Conservation (phyloP, 1,140 invertebrate genomes). For the Asobara japonica region DNA sequence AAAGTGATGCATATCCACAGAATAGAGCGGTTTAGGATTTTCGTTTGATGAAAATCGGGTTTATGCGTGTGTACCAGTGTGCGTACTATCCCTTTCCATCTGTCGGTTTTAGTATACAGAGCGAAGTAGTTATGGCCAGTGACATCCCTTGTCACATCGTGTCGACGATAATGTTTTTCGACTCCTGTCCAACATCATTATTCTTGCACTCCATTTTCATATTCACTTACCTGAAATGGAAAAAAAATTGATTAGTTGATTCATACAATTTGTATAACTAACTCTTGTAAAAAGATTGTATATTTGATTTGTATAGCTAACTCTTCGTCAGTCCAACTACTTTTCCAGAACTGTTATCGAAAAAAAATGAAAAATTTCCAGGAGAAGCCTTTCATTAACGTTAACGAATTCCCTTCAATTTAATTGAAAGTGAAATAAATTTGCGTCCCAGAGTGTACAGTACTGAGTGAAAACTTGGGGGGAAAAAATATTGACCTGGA, state of each 20-base stretch:
- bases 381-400: not conserved
- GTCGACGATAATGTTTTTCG: not conserved
- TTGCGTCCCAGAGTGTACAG: not conserved
- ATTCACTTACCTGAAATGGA: constrained; percentile 3
- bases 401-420: not conserved
- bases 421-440: not conserved
- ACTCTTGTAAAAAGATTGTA: too few relatives aligned
- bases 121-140: not conserved
- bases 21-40: not conserved
- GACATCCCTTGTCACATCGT: not conserved
- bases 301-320: not conserved
- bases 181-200: not conserved
- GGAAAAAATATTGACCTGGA: constrained; percentile 6
- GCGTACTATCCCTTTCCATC: not conserved
- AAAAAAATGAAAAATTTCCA: too few relatives aligned
- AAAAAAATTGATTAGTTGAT: not conserved
- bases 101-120: not conserved
- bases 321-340: too few relatives aligned
- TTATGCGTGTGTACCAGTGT: not conserved
- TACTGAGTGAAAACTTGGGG: not conserved
- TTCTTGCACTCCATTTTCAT: not conserved
- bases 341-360: too few relatives aligned
- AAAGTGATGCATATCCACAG: not conserved
- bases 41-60: not conserved
- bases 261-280: not conserved